phyloP scores from a whole-genome alignment of 2,113 vertebrate species.

The Amphilophus citrinellus region DNA sequence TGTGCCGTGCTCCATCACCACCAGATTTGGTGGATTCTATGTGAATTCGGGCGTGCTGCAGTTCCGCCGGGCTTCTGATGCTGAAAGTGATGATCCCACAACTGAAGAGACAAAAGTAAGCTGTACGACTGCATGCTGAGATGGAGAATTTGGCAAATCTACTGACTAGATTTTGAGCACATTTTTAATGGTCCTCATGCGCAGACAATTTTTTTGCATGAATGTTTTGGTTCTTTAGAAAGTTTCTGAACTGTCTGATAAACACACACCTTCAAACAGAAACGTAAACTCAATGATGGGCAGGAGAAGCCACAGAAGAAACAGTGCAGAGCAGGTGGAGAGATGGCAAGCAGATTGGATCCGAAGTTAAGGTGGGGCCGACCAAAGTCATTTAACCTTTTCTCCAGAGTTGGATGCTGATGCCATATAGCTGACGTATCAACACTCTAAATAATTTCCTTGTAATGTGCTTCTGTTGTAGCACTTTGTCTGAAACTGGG shows the following conservation, averaged over 20 bases:
- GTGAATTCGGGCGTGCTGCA: conserved; percentile 92
- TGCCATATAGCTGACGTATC: neutral
- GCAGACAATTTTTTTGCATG: neutral
- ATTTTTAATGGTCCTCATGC: neutral
- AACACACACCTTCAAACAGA: conserved; percentile 67
- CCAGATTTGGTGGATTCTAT: conserved; percentile 95
- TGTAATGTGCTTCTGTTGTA: conserved; percentile 18
- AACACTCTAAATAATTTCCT: neutral
- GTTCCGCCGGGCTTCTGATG: conserved; percentile 90
- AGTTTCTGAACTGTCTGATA: neutral
- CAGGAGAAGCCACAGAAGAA: conserved; percentile 86
- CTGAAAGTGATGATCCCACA: conserved; percentile 80
- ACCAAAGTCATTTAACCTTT: neutral
- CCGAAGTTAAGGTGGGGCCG: conserved; percentile 85
- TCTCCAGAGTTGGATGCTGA: neutral
- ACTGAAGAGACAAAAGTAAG: conserved; percentile 88
- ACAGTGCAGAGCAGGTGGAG: conserved; percentile 82
- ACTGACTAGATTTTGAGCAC: neutral
- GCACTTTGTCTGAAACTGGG: conserved; percentile 71
- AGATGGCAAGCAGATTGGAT: conserved; percentile 80
- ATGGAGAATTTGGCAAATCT: neutral
- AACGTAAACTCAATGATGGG: conserved; percentile 86
- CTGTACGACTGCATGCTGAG: neutral
- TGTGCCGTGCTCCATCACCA: conserved; percentile 92
- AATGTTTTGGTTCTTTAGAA: neutral